Evolutionary conservation across 2,888 invertebrate species (phyloP), one percentile per base, ranked within the genome.

Genomic region (Perizoma affinitatum): DNA sequence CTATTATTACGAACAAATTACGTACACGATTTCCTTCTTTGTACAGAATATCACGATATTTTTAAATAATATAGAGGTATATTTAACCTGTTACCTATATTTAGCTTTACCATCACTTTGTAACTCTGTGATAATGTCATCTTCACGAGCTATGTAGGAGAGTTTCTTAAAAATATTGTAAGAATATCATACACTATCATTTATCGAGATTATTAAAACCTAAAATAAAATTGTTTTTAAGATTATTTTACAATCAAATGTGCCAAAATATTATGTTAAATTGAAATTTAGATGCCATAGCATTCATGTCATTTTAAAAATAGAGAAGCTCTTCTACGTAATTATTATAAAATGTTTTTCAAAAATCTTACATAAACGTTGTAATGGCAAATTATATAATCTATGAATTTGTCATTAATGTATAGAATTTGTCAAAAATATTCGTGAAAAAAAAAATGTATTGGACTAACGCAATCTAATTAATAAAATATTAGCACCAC

Each of bases 401-500:
- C 4, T 38, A 38, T 38, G 7, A 38, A 6, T 38, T 38, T 38
- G 22, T 22, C 22, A 22, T 22, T 22, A 2, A 22, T 22, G 3
- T 22, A 22, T 22, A 2, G 22, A 22, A 22, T 22, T 22, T 22
- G 22, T 22, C 22, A 22, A 22, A 22, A 22, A 22, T 22, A 22
- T 22, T 22, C 22, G 22, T 22, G 22, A 38, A 38, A 34, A 5
- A 8, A 8, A 11, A 22, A 52, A 52, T 45, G 45, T 45, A n/a
- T 54, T 60, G 61, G 59, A 61, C 58, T 67, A 74, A 70, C 67
- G 58, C 50, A 45, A 42, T 52, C 48, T 47, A 22, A 22, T 47
- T 36, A 43, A 38, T 42, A 34, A 71, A 73, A 59, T 72, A 72
- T 74, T 73, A 65, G 87, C 88, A 88, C 88, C 85, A 82, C 84